A percentile compares a stretch with the other conserved stretches of the same genome.
phyloP scores from a whole-genome alignment of 2,888 invertebrate genomes.

The Pseudoips prasinana region DNA sequence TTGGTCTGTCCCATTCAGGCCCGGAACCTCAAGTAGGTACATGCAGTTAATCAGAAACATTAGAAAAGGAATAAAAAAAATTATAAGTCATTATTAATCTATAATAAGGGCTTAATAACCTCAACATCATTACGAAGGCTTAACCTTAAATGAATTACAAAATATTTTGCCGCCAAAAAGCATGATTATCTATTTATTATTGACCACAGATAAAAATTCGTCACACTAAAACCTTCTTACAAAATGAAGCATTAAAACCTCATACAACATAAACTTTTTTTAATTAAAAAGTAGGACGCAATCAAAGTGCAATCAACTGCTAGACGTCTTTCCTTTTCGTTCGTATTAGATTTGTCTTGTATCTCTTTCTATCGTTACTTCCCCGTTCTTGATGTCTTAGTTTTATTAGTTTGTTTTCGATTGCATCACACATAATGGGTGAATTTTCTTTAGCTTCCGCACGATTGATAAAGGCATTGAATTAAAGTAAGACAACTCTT shows the following conservation, averaged over 20 bases:
- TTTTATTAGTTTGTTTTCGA: constrained; percentile 12
- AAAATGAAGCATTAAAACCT: constrained; percentile 21
- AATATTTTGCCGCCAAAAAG: constrained; percentile 1
- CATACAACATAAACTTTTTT: constrained; percentile 20
- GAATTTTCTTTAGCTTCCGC: background rate
- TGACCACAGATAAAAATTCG: constrained; percentile 10
- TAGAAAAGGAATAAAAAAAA: too few relatives aligned
- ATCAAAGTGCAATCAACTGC: constrained; percentile 35
- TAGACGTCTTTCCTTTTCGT: constrained; percentile 11
- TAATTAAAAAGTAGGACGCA: constrained; percentile 26
- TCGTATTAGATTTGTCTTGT: background rate
- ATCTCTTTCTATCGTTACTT: constrained; percentile 18
- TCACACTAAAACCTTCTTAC: constrained; percentile 5
- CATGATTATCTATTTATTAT: constrained; percentile 16
- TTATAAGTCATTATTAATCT: too few relatives aligned
- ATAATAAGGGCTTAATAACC: background rate
- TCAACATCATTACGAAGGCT: constrained; percentile 2
- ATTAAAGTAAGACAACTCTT: too few relatives aligned
- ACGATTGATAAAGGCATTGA: background rate
- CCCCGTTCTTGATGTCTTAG: constrained; percentile 16
- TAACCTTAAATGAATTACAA: constrained; percentile 1
- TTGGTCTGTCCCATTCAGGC: too few relatives aligned
- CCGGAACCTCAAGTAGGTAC: too few relatives aligned
- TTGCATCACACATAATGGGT: constrained; percentile 10
- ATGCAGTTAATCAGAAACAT: too few relatives aligned